Evolutionary conservation across 2,797 vertebrate genomes (phyloP).

Genomic region (Salmo trutta): DNA sequence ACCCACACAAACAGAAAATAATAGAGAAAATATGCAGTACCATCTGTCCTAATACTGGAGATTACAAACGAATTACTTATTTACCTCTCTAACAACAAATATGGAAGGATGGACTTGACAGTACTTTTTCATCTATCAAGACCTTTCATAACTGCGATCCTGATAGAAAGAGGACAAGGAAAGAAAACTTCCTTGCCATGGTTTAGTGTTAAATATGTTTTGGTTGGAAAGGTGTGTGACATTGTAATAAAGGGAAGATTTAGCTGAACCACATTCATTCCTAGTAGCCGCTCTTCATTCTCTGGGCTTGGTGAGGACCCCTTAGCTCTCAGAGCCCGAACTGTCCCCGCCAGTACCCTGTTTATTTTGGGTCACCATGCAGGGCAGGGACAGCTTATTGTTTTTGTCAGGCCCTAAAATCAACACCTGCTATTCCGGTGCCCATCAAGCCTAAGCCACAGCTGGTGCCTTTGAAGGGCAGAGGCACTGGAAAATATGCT

Average conservation of each 20-base stretch:
- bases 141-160: neutral
- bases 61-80: neutral
- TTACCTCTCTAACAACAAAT: neutral
- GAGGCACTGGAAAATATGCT: slow-evolving; percentile 46
- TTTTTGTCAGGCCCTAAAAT: slow-evolving; percentile 57
- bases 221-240: slow-evolving; percentile 13
- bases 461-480: slow-evolving; percentile 65
- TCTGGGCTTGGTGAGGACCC: slow-evolving; percentile 44
- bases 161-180: neutral
- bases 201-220: too few relatives aligned
- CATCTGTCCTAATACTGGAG: neutral
- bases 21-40: neutral
- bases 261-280: slow-evolving; percentile 40
- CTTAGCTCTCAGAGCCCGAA: slow-evolving; percentile 25
- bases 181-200: neutral
- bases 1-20: slow-evolving; percentile 21
- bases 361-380: slow-evolving; percentile 72
- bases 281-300: slow-evolving; percentile 33
- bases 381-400: slow-evolving; percentile 70
- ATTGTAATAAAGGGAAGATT: slow-evolving; percentile 48
- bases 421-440: slow-evolving; percentile 72
- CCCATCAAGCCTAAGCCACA: slow-evolving; percentile 50
- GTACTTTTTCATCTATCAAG: neutral
- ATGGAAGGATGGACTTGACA: too few relatives aligned
- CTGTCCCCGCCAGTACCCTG: slow-evolving; percentile 38